Base-by-base conservation (phyloP, 1,140 invertebrate species). In the Microplitis demolitor region DNA sequence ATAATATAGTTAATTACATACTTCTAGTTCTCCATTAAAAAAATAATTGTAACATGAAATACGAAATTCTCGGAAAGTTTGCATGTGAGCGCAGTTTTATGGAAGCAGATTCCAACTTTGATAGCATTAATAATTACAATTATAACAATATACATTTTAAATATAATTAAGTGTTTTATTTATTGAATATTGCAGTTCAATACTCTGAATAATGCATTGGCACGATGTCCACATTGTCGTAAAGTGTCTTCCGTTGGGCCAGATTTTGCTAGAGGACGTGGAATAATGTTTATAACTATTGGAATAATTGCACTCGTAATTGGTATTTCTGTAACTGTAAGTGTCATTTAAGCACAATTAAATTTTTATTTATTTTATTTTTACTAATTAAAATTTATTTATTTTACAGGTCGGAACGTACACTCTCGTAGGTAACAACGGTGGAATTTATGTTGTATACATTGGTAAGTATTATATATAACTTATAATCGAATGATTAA, bases 221-320 rank as follows among this genome's bases (percentile, higher is more conserved):
- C 97, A n/a, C 91, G 96, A 82, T 98, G 97, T 90, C 96, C 97
- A 45, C 95, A 97, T 87, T 98, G 97, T 87, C 91, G 95, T 72
- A 97, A 96, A 88, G 94, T 98, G 79, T 97, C 96, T 39, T 96
- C 95, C 39, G 96, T 97, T 71, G 96, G 96, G 0, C 90, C 92
- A 6, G 91, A 94, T 76, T 97, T 95, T 88, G 92, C 94, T 37
- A 90, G 92, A 77, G 90, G 90, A 74, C 89, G 95, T 78, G 94
- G 92, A 68, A 93, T 93, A 39, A 88, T 95, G 61, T 97, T 95
- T 83, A 87, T 95, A n/a, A 89, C 95, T 58, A 79, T 95, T 56
- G 91, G 92, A 39, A 77, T 97, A 58, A 87, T 97, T 63, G 89
- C 91, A 75, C 85, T 94, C 63, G 85, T 90, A 66, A 89, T 95